phyloP scores from a whole-genome alignment of 2,888 invertebrate genomes.

The Athalia rosae region DNA sequence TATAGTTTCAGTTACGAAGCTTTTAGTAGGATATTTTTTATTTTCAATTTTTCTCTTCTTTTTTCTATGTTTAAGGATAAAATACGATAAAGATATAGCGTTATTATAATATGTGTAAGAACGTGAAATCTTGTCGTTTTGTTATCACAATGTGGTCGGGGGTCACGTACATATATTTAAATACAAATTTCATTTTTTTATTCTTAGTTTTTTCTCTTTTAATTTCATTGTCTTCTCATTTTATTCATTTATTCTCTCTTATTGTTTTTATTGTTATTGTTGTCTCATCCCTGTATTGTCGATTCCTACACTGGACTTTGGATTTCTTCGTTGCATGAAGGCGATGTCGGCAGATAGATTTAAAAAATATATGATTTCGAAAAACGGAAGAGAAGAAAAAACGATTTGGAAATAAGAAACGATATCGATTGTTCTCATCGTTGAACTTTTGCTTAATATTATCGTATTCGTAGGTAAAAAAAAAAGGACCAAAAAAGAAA shows the following conservation, averaged over 20 bases:
- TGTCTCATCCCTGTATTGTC: conserved; percentile 74
- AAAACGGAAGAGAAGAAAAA: background rate
- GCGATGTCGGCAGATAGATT: conserved; percentile 71
- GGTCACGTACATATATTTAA: conserved; percentile 40
- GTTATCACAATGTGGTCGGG: conserved; percentile 69
- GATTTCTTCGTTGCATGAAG: conserved; percentile 69
- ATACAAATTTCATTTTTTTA: conserved; percentile 20
- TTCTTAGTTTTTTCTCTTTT: conserved; percentile 26
- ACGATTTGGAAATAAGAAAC: background rate
- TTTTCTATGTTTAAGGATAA: too few species aligned
- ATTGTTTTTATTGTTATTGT: conserved; percentile 65
- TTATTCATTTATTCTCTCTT: conserved; percentile 47
- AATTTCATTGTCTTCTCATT: conserved; percentile 30
- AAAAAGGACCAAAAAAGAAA: too few species aligned
- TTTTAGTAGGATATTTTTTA: too few species aligned
- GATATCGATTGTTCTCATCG: background rate
- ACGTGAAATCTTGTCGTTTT: conserved; percentile 45
- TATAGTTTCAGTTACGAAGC: too few species aligned
- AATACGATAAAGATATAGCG: background rate
- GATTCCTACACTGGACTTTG: conserved; percentile 61
- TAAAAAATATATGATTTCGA: conserved; percentile 40
- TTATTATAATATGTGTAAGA: conserved; percentile 15
- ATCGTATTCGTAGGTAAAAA: too few species aligned
- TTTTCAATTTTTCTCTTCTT: too few species aligned
- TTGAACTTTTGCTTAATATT: too few species aligned